phyloP scores from a whole-genome alignment of 2,113 vertebrate genomes.

The Brachionichthys hirsutus region DNA sequence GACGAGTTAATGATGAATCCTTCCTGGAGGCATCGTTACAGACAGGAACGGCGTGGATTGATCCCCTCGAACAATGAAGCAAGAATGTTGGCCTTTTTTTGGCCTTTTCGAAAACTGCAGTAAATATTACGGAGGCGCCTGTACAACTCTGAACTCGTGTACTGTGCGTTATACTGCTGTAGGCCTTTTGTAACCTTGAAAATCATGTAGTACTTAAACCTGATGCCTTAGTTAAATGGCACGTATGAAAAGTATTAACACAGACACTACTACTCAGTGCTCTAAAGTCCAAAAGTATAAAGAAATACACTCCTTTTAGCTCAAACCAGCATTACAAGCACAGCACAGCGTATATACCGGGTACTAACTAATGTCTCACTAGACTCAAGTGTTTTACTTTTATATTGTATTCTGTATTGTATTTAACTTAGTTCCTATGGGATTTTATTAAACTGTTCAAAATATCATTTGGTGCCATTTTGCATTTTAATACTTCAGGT shows the following conservation, averaged over 20 bases:
- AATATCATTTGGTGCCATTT: slow-evolving; percentile 37
- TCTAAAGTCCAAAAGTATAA: slow-evolving; percentile 36
- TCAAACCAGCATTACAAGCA: slow-evolving; percentile 18
- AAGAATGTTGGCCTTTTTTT: slow-evolving; percentile 10
- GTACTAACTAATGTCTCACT: slow-evolving; percentile 39
- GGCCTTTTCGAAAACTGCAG: slow-evolving; percentile 29
- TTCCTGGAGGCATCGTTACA: background rate
- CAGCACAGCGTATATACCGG: slow-evolving; percentile 22
- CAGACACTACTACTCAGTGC: slow-evolving; percentile 14
- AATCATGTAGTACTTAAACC: slow-evolving; percentile 48
- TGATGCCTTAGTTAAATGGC: slow-evolving; percentile 57
- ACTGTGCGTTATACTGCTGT: slow-evolving; percentile 38
- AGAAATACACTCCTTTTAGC: slow-evolving; percentile 40
- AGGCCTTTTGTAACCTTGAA: slow-evolving; percentile 39
- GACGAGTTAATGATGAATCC: slow-evolving; percentile 2
- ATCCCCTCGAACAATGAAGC: slow-evolving; percentile 1
- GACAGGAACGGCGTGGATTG: slow-evolving; percentile 14
- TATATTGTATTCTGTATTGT: slow-evolving; percentile 64
- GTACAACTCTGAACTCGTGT: slow-evolving; percentile 24
- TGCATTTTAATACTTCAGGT: slow-evolving; percentile 11
- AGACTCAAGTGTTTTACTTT: slow-evolving; percentile 60
- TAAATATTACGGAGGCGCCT: slow-evolving; percentile 17
- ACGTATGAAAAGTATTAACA: slow-evolving; percentile 55
- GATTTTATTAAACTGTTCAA: slow-evolving; percentile 67
- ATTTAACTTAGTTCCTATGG: slow-evolving; percentile 48